Percentiles rank a stretch among this genome's conserved stretches.
Conservation (phyloP, 2,797 vertebrate genomes). For the Sebastes itinus region DNA sequence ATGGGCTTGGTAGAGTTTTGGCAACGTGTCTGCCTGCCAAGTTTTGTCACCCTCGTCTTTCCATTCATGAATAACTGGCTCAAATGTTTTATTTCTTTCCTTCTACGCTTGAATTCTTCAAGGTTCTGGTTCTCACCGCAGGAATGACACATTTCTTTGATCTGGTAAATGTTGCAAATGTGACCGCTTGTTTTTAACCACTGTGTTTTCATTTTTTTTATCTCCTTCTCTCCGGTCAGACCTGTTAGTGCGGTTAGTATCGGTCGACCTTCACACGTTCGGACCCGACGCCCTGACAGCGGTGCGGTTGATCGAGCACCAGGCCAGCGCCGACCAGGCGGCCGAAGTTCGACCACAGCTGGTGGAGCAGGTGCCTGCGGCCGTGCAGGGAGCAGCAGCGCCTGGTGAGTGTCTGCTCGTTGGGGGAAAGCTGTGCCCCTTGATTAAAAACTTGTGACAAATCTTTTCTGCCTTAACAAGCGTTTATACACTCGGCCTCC, state of each 20-base stretch:
- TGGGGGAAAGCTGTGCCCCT: too few relatives aligned
- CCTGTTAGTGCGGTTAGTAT: constrained; percentile 94
- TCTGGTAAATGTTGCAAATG: not conserved
- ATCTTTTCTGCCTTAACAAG: not conserved
- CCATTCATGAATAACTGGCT: not conserved
- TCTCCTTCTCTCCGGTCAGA: constrained; percentile 77
- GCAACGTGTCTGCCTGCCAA: not conserved
- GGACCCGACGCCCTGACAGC: constrained; percentile 95
- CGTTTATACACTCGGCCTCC: not conserved
- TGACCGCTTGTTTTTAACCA: not conserved
- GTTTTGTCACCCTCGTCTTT: constrained; percentile 1
- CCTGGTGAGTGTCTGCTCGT: constrained; percentile 55
- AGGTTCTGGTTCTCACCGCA: not conserved
- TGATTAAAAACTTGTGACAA: too few relatives aligned
- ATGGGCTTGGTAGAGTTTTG: not conserved
- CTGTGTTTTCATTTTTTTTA: not conserved
- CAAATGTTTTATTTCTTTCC: not conserved
- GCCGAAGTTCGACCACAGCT: constrained; percentile 95
- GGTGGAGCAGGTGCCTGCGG: constrained; percentile 91
- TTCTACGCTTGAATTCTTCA: not conserved
- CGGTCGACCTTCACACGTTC: constrained; percentile 97
- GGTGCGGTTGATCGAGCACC: constrained; percentile 97
- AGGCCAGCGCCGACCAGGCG: constrained; percentile 88
- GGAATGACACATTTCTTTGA: not conserved
- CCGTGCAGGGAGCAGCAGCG: constrained; percentile 80